Base-by-base conservation (phyloP, 1,140 invertebrate species). In the Adoxophyes honmai region DNA sequence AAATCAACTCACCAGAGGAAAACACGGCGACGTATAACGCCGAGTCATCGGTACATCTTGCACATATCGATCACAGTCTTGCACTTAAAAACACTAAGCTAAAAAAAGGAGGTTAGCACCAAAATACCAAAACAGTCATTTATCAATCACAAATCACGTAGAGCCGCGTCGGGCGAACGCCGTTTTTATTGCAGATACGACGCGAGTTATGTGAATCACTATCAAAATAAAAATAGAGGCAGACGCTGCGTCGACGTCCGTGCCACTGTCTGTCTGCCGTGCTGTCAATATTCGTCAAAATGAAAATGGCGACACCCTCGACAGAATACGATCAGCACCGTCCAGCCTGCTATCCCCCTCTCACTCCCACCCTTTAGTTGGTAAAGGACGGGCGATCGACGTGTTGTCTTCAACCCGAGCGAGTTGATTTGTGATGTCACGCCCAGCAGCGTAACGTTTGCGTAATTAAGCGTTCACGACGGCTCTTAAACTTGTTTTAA, bases 211-310 rank as follows among this genome's bases (percentile, higher is more conserved):
- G 75, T 79, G 75, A 79, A 73, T 74, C 70, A 84, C 75, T 77
- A 83, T 83, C 83, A 86, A 86, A 88, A 88, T 88, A 88, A 88
- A 86, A 88, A 88, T 86, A 86, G 71, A 80, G 66, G 66, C 73
- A 86, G 83, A 86, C 86, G 83, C 79, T 79, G 75, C 73, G 81
- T 84, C 85, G 80, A 78, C 79, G 69, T 65, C 76, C 81, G 83
- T 79, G 78, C 77, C 79, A 72, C 83, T 86, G 83, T 86, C 86
- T 88, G 81, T 88, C 83, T 88, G 82, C 79, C 74, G 72, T 83
- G 81, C 83, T 88, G 85, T 88, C 85, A 88, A 88, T 88, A 88
- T 88, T 88, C 85, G 83, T 88, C 85, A 88, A 88, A 88, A 88
- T 72, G 86, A 88, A 88, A 88, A 88, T 88, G 86, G 86, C 86